Conservation (phyloP, 2,113 vertebrate genomes). For the Gobiocypris rarus region DNA sequence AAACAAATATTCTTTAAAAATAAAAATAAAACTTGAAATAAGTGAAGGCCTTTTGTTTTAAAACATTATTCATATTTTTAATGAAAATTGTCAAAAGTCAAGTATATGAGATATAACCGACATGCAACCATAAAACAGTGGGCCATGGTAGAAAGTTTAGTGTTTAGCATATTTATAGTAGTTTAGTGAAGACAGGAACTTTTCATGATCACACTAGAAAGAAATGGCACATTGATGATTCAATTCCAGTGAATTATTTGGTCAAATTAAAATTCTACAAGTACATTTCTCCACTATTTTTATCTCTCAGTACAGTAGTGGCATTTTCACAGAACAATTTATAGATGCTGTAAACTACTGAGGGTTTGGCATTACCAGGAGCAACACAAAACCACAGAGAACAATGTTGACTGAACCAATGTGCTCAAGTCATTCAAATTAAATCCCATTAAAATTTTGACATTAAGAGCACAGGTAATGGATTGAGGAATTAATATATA, state of each 20-base stretch:
- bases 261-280: background rate
- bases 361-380: slow-evolving; percentile 9
- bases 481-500: background rate
- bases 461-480: background rate
- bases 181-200: background rate
- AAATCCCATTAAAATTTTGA: slow-evolving; percentile 1
- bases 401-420: slow-evolving; percentile 6
- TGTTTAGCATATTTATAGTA: too few species aligned
- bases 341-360: slow-evolving; percentile 49
- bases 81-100: too few species aligned
- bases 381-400: background rate
- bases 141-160: too few species aligned
- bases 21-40: too few species aligned
- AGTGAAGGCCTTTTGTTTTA: too few species aligned
- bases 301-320: background rate
- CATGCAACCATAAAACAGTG: too few species aligned
- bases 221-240: background rate
- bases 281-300: background rate
- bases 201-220: background rate
- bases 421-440: background rate
- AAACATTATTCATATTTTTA: too few species aligned
- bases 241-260: background rate
- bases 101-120: too few species aligned
- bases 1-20: too few species aligned
- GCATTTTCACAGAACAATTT: slow-evolving; percentile 40